Percentiles rank a stretch among this genome's conserved stretches.
Evolutionary conservation across 2,888 invertebrate genomes (phyloP).

Genomic region (Ophioninae sp.): DNA sequence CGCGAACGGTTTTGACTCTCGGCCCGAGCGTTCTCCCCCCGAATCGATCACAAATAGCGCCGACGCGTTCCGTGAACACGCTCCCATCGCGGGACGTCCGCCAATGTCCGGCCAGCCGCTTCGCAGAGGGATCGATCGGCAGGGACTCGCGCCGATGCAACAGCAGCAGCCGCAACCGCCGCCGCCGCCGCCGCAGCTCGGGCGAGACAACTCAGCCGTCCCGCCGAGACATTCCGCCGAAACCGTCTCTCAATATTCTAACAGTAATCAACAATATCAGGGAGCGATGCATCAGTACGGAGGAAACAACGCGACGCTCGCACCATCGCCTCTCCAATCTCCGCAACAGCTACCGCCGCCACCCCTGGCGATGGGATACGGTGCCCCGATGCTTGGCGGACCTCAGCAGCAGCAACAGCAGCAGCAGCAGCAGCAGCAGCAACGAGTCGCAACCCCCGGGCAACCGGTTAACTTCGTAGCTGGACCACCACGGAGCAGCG

Average conservation of each 20-base stretch:
- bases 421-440: conserved; percentile 12
- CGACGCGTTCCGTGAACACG: not conserved
- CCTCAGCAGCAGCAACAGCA: too few species aligned
- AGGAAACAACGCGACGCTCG: conserved; percentile 45
- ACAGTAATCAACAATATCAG: conserved; percentile 52
- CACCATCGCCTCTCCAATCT: conserved; percentile 48
- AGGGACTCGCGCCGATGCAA: conserved; percentile 55
- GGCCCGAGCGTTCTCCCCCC: conserved; percentile 50
- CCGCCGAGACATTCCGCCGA: conserved; percentile 56
- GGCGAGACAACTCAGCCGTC: conserved; percentile 42
- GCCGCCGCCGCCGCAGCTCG: conserved; percentile 39
- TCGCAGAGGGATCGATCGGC: conserved; percentile 32
- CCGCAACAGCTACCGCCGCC: conserved; percentile 19
- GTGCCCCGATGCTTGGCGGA: not conserved
- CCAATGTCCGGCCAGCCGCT: conserved; percentile 45
- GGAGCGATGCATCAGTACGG: conserved; percentile 51
- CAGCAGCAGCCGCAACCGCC: conserved; percentile 16
- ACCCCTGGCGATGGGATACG: conserved; percentile 49
- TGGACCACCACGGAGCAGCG: not conserved
- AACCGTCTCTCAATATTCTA: conserved; percentile 39
- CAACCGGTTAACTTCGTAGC: conserved; percentile 23
- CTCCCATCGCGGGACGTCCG: not conserved
- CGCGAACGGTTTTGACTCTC: conserved; percentile 72
- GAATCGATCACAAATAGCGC: conserved; percentile 19
- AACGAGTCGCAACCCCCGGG: conserved; percentile 59